Evolutionary conservation across 2,888 invertebrate species (phyloP), one percentile per base, ranked within the genome.

Genomic region (Criorhina ranunculi): DNA sequence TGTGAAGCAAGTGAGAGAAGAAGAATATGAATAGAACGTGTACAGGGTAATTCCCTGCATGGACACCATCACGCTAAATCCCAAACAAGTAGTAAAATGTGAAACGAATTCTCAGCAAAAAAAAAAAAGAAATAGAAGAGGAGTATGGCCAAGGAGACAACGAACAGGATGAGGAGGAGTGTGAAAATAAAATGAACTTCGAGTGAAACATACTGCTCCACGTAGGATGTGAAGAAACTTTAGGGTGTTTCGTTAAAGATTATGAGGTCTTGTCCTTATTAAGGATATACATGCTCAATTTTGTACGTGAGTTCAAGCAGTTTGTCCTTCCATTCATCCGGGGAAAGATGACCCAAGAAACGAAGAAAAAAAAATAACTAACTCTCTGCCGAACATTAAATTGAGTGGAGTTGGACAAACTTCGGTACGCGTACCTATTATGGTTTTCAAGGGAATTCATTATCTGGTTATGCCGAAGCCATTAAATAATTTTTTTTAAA

Each of bases 261-360:
- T 76, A 76, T 76, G 76, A 76, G 76, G 66, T 76, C 67, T 67
- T 67, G 67, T 66, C 66, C 66, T 76, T 66, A 66, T 67, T 76
- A 59, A 59, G 66, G 49, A 59, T 76, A 59, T 76, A 76, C 67
- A 59, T 67, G 59, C 57, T 42, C 17, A 51, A 76, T 67, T 49
- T 49, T 33, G 51, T 67, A 76, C 76, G 59, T 76, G 66, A 46
- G 59, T 40, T 66, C 55, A 59, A 40, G 40, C 33, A 42, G 57
- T 67, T 66, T 66, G 40, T 31, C 49, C 51, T 40, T 12, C 11
- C 17, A 44, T 6, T 9, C 7, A 12, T 19, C 15, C 42, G 55
- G 19, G 8, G 33, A 31, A 29, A 53, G 19, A 19, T 9, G 11
- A 2, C 12, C 7, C 7, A 44, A 15, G 8, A 17, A 35, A 1